Base-by-base conservation (phyloP, 2,888 invertebrate genomes). In the Andrena marginata region DNA sequence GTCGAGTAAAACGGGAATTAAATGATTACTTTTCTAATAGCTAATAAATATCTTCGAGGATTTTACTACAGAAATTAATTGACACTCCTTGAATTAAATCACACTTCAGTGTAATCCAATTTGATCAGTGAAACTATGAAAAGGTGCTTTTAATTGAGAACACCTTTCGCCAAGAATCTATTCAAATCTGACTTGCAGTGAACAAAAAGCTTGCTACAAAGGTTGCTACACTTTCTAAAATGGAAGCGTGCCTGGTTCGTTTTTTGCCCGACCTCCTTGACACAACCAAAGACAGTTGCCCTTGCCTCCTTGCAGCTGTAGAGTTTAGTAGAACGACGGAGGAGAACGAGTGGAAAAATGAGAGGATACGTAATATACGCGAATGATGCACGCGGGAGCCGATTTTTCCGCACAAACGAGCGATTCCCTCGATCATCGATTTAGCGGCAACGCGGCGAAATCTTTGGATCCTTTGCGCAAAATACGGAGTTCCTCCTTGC, bases 401-500 rank as follows among this genome's bases (percentile, higher is more conserved):
- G 63, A 63, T 74, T 56, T 64, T 42, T 63, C 48, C 29, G 68
- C 48, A 78, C 82, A 71, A 60, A 86, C 76, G 77, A 65, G 73
- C 77, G 78, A 77, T 80, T 80, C 51, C 51, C 68, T 83, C 69
- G 82, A 77, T 77, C 64, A 59, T 70, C 70, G 82, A 80, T 82
- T 84, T 78, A 72, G 75, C 65, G 80, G 82, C 70, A 72, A 73
- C 35, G 59, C 65, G 68, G 62, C 78, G 70, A 85, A 63, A 68
- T 80, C 77, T 59, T 86, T 84, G 77, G 86, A 73, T 64, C 73
- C 65, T 80, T 71, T 65, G 76, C 85, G 78, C 76, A 65, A 31
- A 74, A 72, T 20, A 84, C 71, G 80, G 77, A 78, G 64, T 67
- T 82, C 73, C 83, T 80, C 75, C 79, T 86, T 87, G 64, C 81